Conservation (phyloP, 2,888 invertebrate genomes). For the Lasioglossum pauxillum region DNA sequence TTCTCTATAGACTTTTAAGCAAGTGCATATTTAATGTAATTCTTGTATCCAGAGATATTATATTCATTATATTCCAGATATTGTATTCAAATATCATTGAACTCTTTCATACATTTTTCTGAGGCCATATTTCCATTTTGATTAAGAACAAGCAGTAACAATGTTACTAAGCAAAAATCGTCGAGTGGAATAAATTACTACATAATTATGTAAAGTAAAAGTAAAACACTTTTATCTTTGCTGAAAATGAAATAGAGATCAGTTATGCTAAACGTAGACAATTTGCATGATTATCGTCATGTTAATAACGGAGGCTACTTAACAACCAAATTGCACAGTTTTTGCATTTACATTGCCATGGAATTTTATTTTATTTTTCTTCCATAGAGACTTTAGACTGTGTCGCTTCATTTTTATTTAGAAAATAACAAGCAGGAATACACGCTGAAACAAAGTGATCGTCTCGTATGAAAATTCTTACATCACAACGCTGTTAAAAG, state of each 20-base stretch:
- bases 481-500: background rate
- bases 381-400: background rate
- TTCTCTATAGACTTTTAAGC: no score
- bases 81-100: no score
- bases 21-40: no score
- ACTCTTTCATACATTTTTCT: no score
- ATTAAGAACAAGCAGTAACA: no score
- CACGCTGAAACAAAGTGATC: background rate
- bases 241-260: background rate
- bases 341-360: background rate
- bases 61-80: no score
- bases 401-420: background rate
- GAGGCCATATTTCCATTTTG: no score
- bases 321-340: background rate
- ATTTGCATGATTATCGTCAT: background rate
- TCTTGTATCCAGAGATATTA: no score
- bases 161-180: no score
- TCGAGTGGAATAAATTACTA: no score
- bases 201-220: no score
- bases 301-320: background rate
- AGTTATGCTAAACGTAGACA: background rate
- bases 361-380: background rate
- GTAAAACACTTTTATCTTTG: background rate
- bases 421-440: background rate
- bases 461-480: background rate